Evolutionary conservation across 2,113 vertebrate genomes (phyloP).

Genomic region (Okapia johnstoni): DNA sequence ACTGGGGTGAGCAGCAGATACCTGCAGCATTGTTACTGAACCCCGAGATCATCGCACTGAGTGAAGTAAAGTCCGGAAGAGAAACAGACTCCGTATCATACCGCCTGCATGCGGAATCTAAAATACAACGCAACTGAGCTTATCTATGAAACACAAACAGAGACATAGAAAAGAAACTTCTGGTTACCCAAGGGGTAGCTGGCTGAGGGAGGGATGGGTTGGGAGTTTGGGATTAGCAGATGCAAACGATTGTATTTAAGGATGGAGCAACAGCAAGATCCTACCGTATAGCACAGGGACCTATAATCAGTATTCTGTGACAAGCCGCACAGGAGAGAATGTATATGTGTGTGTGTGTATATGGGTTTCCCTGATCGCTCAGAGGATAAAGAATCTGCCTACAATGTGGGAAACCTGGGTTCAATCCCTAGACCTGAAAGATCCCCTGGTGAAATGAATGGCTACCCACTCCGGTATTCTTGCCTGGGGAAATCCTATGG

Average conservation of each 20-base stretch:
- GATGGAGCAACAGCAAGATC: not conserved
- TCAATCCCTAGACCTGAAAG: not conserved
- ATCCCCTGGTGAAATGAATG: not conserved
- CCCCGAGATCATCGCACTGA: too few species aligned
- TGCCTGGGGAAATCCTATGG: not conserved
- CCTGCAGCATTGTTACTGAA: not conserved
- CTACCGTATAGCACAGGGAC: not conserved
- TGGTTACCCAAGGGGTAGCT: not conserved
- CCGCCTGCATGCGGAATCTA: not conserved
- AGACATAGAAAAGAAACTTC: not conserved
- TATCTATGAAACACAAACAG: not conserved
- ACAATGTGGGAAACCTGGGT: not conserved
- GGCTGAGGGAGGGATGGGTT: not conserved
- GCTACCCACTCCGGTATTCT: not conserved
- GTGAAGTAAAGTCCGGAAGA: too few species aligned
- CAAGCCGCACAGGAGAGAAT: not conserved
- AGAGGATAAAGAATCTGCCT: not conserved
- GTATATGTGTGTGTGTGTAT: too few species aligned
- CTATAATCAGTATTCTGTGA: not conserved
- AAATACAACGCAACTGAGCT: accelerated
- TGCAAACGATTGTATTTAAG: not conserved
- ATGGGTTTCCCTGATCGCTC: not conserved
- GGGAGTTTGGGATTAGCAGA: not conserved
- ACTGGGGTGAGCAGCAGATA: accelerated
- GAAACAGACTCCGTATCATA: accelerated